phyloP scores from a whole-genome alignment of 2,113 vertebrate genomes.

The Forbesichthys papilliferus region DNA sequence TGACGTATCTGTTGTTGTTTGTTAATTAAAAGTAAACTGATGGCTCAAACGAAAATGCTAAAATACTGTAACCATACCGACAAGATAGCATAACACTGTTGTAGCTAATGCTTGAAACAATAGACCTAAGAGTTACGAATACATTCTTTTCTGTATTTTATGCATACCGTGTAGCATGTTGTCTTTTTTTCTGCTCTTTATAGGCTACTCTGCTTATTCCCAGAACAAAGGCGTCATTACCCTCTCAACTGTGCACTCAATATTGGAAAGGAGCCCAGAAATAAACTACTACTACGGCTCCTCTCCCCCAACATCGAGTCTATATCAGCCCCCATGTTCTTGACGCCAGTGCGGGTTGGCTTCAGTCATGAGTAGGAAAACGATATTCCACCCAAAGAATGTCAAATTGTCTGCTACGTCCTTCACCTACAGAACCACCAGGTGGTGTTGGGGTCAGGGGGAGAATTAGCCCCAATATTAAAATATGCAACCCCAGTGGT shows the following conservation, averaged over 20 bases:
- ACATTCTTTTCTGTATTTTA: neutral
- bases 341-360: slow-evolving; percentile 18
- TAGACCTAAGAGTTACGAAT: neutral
- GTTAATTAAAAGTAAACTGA: no score
- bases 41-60: no score
- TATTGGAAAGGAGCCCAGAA: slow-evolving; percentile 54
- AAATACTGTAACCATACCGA: no score
- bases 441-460: neutral
- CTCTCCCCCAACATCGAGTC: slow-evolving; percentile 2
- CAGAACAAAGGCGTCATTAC: slow-evolving; percentile 38
- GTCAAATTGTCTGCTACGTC: slow-evolving; percentile 27
- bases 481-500: slow-evolving; percentile 26
- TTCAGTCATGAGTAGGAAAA: slow-evolving; percentile 41
- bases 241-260: slow-evolving; percentile 31
- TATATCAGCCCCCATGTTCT: slow-evolving; percentile 16
- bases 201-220: slow-evolving; percentile 27
- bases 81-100: no score
- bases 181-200: slow-evolving; percentile 9
- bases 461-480: slow-evolving; percentile 41
- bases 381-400: slow-evolving; percentile 9
- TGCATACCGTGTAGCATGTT: slow-evolving; percentile 12
- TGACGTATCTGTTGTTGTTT: no score
- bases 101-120: no score
- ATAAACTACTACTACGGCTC: slow-evolving; percentile 31
- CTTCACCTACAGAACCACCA: slow-evolving; percentile 20